Percentiles rank a stretch among this genome's conserved stretches.
Evolutionary conservation across 2,113 vertebrate genomes (phyloP).

Genomic region (Microtus richardsoni): DNA sequence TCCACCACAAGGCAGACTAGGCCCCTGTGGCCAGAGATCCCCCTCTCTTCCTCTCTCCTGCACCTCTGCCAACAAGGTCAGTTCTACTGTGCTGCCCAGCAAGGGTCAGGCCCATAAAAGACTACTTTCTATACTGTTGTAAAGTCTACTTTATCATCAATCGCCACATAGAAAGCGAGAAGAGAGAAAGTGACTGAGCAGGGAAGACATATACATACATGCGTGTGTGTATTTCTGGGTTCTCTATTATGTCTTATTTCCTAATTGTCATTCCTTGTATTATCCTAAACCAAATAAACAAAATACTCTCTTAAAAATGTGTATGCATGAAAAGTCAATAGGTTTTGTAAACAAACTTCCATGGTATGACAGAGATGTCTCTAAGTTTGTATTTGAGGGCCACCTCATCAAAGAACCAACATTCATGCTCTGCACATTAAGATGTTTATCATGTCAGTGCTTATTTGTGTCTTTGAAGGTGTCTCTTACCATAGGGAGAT

Average conservation of each 20-base stretch:
- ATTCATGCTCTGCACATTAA: no score
- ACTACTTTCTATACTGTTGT: background rate
- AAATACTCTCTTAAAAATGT: background rate
- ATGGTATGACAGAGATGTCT: no score
- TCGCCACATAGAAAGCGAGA: background rate
- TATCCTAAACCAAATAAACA: background rate
- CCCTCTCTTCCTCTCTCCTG: accelerated
- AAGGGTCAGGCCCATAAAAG: background rate
- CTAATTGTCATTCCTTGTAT: background rate
- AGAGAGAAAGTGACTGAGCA: no score
- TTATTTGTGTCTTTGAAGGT: no score
- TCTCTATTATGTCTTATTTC: background rate
- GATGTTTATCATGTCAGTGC: no score
- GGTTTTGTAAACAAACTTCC: background rate
- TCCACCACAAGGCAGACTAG: background rate
- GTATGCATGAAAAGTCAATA: background rate
- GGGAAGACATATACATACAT: background rate
- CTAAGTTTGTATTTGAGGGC: no score
- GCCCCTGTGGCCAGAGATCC: background rate
- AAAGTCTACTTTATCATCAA: background rate
- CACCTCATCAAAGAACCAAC: no score
- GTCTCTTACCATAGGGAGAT: no score
- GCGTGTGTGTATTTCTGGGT: background rate
- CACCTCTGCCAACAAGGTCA: background rate
- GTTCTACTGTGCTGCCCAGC: background rate